Conservation (phyloP, 2,113 vertebrate species). For the Ophiodon elongatus region DNA sequence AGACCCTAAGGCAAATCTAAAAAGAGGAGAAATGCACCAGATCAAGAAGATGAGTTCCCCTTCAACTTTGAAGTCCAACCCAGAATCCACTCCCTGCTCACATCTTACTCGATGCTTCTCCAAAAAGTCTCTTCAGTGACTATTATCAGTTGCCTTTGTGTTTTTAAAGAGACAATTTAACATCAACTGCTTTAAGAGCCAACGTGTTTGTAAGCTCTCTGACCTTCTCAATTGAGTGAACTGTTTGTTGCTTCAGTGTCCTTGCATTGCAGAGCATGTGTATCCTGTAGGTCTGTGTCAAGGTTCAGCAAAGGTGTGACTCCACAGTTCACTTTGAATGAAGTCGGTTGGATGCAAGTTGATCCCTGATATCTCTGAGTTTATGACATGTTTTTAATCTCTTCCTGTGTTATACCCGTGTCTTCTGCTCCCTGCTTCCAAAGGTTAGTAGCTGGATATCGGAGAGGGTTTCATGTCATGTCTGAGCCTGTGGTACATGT, state of each 20-base stretch:
- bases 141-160: slow-evolving; percentile 52
- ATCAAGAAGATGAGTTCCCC: background rate
- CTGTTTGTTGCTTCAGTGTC: slow-evolving; percentile 10
- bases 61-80: slow-evolving; percentile 18
- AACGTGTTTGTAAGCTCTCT: slow-evolving; percentile 14
- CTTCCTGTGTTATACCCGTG: background rate
- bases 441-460: slow-evolving; percentile 9
- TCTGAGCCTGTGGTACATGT: slow-evolving; percentile 59
- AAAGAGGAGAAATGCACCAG: background rate
- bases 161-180: slow-evolving; percentile 23
- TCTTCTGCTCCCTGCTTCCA: slow-evolving; percentile 5
- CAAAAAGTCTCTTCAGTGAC: slow-evolving; percentile 3
- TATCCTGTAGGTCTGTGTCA: slow-evolving; percentile 6
- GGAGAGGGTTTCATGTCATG: slow-evolving; percentile 9
- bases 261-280: background rate
- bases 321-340: background rate
- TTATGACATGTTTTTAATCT: slow-evolving; percentile 23
- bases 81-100: background rate
- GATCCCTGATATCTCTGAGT: background rate
- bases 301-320: slow-evolving; percentile 13
- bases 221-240: slow-evolving; percentile 26
- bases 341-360: background rate
- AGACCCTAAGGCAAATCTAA: background rate
- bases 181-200: slow-evolving; percentile 51
- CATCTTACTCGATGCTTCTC: slow-evolving; percentile 17